These are phyloP conservation scores for Tenthredo mesomela DNA, from an alignment of 2,888 invertebrate genomes.

Conservation along the genomic window DNA sequence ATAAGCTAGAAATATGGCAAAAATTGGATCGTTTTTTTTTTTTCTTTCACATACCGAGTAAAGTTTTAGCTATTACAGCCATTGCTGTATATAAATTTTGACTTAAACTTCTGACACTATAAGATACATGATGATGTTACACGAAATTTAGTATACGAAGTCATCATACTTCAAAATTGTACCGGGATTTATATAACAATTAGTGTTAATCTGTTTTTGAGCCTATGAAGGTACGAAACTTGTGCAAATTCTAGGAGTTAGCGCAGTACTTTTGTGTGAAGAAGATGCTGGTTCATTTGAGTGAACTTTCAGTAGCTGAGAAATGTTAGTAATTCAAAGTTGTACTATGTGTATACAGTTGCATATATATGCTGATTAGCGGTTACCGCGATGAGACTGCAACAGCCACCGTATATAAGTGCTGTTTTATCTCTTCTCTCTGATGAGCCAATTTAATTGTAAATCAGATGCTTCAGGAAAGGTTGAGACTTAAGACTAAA, in stretches of 20 bases:
- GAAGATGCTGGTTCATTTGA: neutral
- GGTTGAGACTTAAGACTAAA: neutral
- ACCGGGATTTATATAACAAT: neutral
- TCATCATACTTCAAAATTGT: neutral
- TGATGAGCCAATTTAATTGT: neutral
- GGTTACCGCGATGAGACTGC: neutral
- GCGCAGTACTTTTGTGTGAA: neutral
- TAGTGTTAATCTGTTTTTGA: neutral
- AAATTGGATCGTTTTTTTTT: neutral
- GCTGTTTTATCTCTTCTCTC: conserved; percentile 2
- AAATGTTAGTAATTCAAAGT: neutral
- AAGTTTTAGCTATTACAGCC: neutral
- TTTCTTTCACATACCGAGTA: neutral
- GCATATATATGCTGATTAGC: neutral
- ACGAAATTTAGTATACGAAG: neutral
- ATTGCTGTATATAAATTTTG: neutral
- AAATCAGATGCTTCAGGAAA: neutral
- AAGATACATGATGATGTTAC: neutral
- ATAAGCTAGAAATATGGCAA: neutral
- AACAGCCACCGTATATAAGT: neutral
- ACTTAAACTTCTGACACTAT: neutral
- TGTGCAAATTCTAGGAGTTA: neutral
- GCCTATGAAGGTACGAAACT: neutral
- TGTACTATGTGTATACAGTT: neutral
- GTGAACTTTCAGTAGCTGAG: neutral